Base-by-base conservation (phyloP, 2,113 vertebrate species). In the Psophia crepitans region DNA sequence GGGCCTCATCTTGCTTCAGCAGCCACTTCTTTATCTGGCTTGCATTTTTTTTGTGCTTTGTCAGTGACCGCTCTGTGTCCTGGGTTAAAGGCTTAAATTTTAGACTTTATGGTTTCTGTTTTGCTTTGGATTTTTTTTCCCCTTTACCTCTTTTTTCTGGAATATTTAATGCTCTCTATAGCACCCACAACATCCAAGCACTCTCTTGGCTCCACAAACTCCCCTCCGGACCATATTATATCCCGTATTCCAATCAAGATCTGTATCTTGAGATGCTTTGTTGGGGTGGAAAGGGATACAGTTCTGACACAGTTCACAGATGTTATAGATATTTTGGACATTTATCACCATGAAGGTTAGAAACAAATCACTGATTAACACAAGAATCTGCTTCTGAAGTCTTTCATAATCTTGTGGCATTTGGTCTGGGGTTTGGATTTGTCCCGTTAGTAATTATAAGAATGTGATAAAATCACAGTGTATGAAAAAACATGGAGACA, bases 381-480 rank as follows among this genome's bases (percentile, higher is more conserved):
- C 41, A 58, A 83, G 58, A 84, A 73, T 74, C 79, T 92, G 46
- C 23, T 78, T 68, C 65, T 82, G 7, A 81, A 82, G 20, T 32
- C 14, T 77, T 78, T 63, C 53, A 28, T 9, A 68, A 30, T 37
- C 65, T 86, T 39, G 43, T 74, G 83, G 84, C 71, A 80, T 86
- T 76, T 95, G 85, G 71, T 88, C 41, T 92, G 90, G 75, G 76
- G 73, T 78, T 94, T 89, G 51, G 49, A 14, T 24, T 71, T 51
- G 14, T 81, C 90, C 86, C 11, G 0, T 86, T 60, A 5, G 23
- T 84, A 93, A 92, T 87, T 78, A 75, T 7, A 77, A 58, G 54
- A 41, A 61, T 21, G 58, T 63, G 56, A 88, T 66, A 60, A 94
- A 96, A 96, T 68, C 69, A 96, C 81, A 93, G 81, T 41, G 58